Evolutionary conservation across 2,888 invertebrate genomes (phyloP), one percentile per base, ranked within the genome.

Genomic region (Leptinotarsa juncta): DNA sequence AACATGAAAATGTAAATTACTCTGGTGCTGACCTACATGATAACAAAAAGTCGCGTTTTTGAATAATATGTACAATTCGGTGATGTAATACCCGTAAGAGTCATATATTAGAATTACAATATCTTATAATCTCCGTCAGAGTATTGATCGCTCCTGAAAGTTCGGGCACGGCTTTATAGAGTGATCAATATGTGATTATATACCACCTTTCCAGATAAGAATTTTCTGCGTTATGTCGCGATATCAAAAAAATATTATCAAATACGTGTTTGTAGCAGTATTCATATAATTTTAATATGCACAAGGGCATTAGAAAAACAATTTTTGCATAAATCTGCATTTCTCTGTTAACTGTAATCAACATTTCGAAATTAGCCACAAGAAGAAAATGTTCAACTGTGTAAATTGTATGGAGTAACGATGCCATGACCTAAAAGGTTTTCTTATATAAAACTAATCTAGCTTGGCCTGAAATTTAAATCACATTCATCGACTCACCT

Each of bases 151-250:
- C 65, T 68, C 75, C 74, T 78, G 20, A 51, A 50, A 50, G 42
- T 50, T 73, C 55, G 74, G 57, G 69, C 71, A 65, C 48, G 70
- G 76, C 70, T 77, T 55, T 70, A 75, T 57, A 67, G 14, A 20
- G 78, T 78, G 79, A 79, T 80, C 80, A 74, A 74, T 76, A 77
- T 74, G 71, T 81, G 79, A 81, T 80, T 80, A 77, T 76, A 81
- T 79, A 79, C 79, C 79, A 75, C 76, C 73, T 76, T 78, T 73
- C 74, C 67, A 70, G 76, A 76, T 78, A 71, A 70, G 70, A 76
- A 71, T 74, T 77, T 74, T 68, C 67, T 73, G 23, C 66, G 68
- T 77, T 67, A 66, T 62, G 62, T 49, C 20, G 48, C 66, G 65
- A 55, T 71, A 75, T 71, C 65, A 66, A 60, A 42, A 71, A 49